Evolutionary conservation across 2,113 vertebrate genomes (phyloP).

Genomic region (Tyto alba): DNA sequence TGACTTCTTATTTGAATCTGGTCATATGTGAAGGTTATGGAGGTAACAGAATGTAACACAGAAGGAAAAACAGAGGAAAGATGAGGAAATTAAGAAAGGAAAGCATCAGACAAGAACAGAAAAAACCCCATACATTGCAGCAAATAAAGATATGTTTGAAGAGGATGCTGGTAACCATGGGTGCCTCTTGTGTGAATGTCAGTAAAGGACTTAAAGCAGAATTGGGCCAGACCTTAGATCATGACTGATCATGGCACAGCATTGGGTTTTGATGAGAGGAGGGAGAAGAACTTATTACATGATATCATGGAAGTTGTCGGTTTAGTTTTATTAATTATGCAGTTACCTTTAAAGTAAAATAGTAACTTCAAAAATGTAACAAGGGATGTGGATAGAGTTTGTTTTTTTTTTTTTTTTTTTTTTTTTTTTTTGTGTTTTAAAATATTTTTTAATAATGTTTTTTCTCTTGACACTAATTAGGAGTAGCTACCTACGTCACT

Average conservation of each 20-base stretch:
- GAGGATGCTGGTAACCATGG: neutral
- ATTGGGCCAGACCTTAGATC: neutral
- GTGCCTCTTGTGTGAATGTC: neutral
- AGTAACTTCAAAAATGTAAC: neutral
- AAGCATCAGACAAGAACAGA: neutral
- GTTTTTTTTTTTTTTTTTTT: too few species aligned
- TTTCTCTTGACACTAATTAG: neutral
- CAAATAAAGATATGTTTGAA: neutral
- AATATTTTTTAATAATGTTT: neutral
- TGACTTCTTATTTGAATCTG: neutral
- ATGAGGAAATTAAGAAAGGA: neutral
- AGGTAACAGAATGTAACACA: neutral
- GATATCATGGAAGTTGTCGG: rapidly evolving
- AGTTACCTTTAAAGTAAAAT: neutral
- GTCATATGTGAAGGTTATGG: neutral
- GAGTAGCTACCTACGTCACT: neutral
- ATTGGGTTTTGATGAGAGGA: neutral
- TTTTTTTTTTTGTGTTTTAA: neutral
- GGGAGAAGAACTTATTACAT: neutral
- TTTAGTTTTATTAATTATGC: neutral
- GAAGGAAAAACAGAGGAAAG: neutral
- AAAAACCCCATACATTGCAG: neutral
- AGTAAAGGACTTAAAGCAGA: neutral
- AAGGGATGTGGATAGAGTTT: neutral
- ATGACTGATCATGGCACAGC: neutral